phyloP scores from a whole-genome alignment of 2,888 invertebrate species.

The Cryptus viduatorius region DNA sequence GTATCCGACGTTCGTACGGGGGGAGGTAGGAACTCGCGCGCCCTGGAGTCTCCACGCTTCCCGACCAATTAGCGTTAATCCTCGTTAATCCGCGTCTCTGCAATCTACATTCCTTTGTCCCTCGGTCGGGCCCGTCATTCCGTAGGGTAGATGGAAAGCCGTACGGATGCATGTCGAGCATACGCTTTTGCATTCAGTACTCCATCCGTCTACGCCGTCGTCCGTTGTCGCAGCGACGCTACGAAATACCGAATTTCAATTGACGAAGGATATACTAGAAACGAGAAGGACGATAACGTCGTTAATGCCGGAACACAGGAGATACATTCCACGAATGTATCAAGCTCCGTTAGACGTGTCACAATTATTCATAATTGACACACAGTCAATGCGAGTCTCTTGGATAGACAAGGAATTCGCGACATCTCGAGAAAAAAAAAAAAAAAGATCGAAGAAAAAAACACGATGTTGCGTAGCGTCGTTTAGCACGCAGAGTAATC shows the following conservation, averaged over 20 bases:
- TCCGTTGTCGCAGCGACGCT: slow-evolving; percentile 11
- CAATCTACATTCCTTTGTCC: slow-evolving; percentile 82
- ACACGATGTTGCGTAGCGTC: too few relatives aligned
- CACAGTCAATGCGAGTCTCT: background rate
- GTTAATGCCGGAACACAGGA: slow-evolving; percentile 42
- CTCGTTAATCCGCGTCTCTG: slow-evolving; percentile 79
- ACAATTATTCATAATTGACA: background rate
- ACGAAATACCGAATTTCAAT: slow-evolving; percentile 59
- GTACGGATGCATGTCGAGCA: slow-evolving; percentile 62
- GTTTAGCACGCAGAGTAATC: too few relatives aligned
- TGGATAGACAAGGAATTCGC: too few relatives aligned
- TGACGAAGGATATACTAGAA: slow-evolving; percentile 37
- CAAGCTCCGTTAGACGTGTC: slow-evolving; percentile 8
- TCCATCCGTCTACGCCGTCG: slow-evolving; percentile 29
- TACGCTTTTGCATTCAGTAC: slow-evolving; percentile 54
- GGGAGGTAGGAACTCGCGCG: slow-evolving; percentile 19
- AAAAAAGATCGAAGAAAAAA: too few relatives aligned
- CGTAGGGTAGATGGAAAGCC: slow-evolving; percentile 65
- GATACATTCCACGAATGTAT: background rate
- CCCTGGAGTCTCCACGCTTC: slow-evolving; percentile 27
- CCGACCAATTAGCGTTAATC: slow-evolving; percentile 82
- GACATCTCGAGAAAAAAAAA: too few relatives aligned
- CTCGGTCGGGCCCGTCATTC: slow-evolving; percentile 64
- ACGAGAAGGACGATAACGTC: slow-evolving; percentile 57
- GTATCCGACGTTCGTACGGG: background rate